phyloP scores from a whole-genome alignment of 2,113 vertebrate genomes.

The Sylvia atricapilla region DNA sequence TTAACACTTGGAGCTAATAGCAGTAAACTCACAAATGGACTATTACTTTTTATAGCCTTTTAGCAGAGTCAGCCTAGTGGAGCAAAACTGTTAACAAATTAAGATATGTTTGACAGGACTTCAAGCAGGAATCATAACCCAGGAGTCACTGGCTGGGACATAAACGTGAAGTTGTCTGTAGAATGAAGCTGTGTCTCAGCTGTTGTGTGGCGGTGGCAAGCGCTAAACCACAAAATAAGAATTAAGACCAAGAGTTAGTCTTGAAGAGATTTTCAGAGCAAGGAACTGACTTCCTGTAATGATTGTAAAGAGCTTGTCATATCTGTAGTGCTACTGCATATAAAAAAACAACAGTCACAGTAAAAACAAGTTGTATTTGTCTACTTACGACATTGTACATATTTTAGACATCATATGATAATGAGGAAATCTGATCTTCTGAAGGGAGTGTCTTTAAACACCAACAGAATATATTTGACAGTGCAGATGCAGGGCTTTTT shows the following conservation, averaged over 20 bases:
- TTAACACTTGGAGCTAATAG: conserved; percentile 59
- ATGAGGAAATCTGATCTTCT: not conserved
- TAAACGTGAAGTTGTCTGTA: not conserved
- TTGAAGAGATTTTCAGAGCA: not conserved
- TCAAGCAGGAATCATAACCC: conserved; percentile 7
- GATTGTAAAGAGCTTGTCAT: not conserved
- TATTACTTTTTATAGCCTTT: conserved; percentile 70
- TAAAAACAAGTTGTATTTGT: not conserved
- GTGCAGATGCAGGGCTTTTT: not conserved
- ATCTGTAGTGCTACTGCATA: not conserved
- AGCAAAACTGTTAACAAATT: conserved; percentile 63
- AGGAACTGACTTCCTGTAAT: not conserved
- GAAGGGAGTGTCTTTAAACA: not conserved
- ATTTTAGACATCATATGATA: not conserved
- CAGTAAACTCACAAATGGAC: conserved; percentile 65
- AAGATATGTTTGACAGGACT: conserved; percentile 37
- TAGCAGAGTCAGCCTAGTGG: conserved; percentile 49
- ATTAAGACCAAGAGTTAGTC: not conserved
- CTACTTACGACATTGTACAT: not conserved
- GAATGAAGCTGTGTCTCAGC: not conserved
- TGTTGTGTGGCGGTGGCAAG: not conserved
- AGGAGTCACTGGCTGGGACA: not conserved
- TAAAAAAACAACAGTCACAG: not conserved
- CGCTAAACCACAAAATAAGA: not conserved
- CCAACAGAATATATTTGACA: not conserved